These are phyloP conservation scores for Pachyramphus minor DNA, from an alignment of 2,113 vertebrate species.

Conservation along the genomic window DNA sequence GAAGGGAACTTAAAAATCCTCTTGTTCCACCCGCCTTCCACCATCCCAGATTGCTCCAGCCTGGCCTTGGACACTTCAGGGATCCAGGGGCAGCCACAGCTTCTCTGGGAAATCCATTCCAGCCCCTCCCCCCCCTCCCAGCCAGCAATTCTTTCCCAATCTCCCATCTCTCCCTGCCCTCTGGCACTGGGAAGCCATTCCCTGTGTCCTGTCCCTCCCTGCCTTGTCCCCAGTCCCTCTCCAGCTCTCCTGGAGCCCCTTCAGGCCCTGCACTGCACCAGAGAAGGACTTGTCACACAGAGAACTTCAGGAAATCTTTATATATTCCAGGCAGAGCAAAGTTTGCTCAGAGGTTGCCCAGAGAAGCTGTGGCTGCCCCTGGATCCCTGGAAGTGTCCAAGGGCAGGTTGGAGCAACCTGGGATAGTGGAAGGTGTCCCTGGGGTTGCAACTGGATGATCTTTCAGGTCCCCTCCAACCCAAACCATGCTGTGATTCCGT, in stretches of 20 bases:
- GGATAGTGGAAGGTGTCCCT: background rate
- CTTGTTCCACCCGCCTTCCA: background rate
- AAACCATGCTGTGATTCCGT: background rate
- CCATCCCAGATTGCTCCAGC: fast-evolving
- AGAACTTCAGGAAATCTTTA: background rate
- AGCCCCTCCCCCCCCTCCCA: too few relatives aligned
- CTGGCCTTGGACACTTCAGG: background rate
- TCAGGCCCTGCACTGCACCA: too few relatives aligned
- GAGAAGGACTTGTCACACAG: fast-evolving
- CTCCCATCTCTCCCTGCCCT: too few relatives aligned
- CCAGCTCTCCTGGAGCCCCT: too few relatives aligned
- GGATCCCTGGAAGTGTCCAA: background rate
- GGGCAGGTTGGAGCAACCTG: background rate
- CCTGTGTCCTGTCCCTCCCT: too few relatives aligned
- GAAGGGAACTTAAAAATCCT: fast-evolving
- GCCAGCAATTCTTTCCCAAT: too few relatives aligned
- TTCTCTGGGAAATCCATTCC: too few relatives aligned
- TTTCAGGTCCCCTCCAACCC: background rate
- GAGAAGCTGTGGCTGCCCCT: background rate
- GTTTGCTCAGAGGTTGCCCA: background rate
- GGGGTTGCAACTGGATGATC: background rate
- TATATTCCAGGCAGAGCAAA: too few relatives aligned
- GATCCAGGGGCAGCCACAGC: background rate
- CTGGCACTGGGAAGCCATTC: too few relatives aligned
- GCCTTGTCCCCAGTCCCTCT: too few relatives aligned